Evolutionary conservation across 2,797 vertebrate species (phyloP), one percentile per base, ranked within the genome.

Genomic region (Coreius guichenoti): DNA sequence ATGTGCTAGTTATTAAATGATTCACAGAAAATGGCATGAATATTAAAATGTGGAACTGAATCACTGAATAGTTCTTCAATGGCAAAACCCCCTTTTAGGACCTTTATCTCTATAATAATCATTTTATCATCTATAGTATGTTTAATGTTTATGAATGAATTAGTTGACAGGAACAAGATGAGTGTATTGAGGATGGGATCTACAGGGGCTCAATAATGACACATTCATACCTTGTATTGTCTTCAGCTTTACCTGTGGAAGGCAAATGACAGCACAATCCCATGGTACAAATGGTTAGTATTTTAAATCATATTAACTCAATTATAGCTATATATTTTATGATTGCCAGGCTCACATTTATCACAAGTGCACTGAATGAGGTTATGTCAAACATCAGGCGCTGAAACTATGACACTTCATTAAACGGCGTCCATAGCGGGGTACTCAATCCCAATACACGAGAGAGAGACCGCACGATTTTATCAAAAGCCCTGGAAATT

Each of bases 231-330:
- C 70, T 86, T 65, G 79, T 80, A 81, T 87, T 85, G 81, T 65
- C 87, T 82, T 76, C 31, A 84, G 80, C 89, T 93, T 92, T 19
- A 94, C 92, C 91, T 87, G 90, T 79, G 82, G 86, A 91, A 89
- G 90, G 91, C 54, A 80, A 88, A 89, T 91, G 93, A 95, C 87
- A 85, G 92, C 23, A 76, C 94, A 90, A 92, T 95, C 93, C 94
- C 91, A 93, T 92, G 95, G 97, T 97, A 98, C 96, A 94, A 96
- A 99, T 98, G 96, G 96, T 93, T 90, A 94, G 95, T 96, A 97
- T 98, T 99, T 99, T 98, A 97, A 98, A 96, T 97, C 97, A 97
- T 97, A 98, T 98, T 98, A 98, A 97, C 96, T 96, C 96, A 96
- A 98, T 99, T 98, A 98, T 96, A 97, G 97, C 96, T 96, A 95